Conservation (phyloP, 1,140 invertebrate species). For the Charaxes varanes region DNA sequence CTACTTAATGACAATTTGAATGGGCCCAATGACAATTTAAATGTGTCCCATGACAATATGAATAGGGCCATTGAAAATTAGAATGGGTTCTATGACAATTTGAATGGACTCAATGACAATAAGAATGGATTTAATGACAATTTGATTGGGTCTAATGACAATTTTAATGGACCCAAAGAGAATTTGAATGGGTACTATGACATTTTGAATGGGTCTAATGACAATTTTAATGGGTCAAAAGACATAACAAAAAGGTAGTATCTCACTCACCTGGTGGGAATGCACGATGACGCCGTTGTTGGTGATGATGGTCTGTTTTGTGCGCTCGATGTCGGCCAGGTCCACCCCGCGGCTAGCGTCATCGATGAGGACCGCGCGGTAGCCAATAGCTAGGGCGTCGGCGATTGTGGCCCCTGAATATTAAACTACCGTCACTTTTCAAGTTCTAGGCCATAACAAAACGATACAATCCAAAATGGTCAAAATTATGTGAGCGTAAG, state of each 20-base stretch:
- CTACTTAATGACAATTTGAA: too few relatives aligned
- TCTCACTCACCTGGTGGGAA: slow-evolving; percentile 74
- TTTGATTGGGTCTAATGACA: too few relatives aligned
- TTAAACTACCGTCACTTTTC: too few relatives aligned
- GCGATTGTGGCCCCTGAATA: slow-evolving; percentile 90
- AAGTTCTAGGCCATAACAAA: too few relatives aligned
- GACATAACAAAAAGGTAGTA: background rate
- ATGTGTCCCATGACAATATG: too few relatives aligned
- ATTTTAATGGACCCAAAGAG: background rate
- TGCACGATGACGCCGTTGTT: slow-evolving; percentile 87
- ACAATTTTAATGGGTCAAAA: background rate
- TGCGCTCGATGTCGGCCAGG: slow-evolving; percentile 87
- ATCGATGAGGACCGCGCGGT: slow-evolving; percentile 91
- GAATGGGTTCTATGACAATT: too few relatives aligned
- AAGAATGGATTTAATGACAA: too few relatives aligned
- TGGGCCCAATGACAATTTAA: too few relatives aligned
- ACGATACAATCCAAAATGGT: too few relatives aligned
- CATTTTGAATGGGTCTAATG: slow-evolving; percentile 1
- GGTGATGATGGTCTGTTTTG: slow-evolving; percentile 82
- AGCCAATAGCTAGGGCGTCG: slow-evolving; percentile 91
- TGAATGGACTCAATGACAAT: too few relatives aligned
- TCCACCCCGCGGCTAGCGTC: slow-evolving; percentile 94
- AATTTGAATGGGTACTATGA: background rate
- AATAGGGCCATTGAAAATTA: too few relatives aligned
- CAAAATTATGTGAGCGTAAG: too few relatives aligned